These are phyloP conservation scores for Cathartes aura DNA, from an alignment of 2,113 vertebrate genomes.

Conservation along the genomic window DNA sequence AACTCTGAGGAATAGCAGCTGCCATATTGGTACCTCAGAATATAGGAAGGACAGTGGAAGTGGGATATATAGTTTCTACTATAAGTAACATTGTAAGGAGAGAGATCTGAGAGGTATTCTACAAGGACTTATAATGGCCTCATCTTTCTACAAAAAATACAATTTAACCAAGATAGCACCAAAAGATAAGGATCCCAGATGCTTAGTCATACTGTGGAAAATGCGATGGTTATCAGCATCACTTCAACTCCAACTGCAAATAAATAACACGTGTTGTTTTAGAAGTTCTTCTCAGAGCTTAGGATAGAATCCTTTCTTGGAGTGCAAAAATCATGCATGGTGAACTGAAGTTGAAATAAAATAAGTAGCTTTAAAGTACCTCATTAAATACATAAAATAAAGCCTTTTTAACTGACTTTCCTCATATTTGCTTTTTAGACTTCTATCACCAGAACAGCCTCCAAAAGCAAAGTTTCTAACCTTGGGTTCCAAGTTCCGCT, in stretches of 20 bases:
- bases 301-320: neutral
- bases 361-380: neutral
- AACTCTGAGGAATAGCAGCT: neutral
- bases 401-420: neutral
- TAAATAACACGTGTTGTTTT: neutral
- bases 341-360: neutral
- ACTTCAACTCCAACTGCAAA: neutral
- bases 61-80: neutral
- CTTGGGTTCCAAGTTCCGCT: constrained; percentile 89
- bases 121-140: neutral
- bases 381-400: neutral
- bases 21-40: neutral
- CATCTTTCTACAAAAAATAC: neutral
- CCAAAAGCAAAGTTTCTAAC: constrained; percentile 87
- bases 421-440: constrained; percentile 49
- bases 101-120: neutral
- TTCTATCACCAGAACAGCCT: constrained; percentile 85
- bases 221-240: neutral
- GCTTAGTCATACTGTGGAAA: neutral
- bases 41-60: neutral
- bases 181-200: neutral
- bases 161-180: neutral
- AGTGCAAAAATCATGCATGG: neutral
- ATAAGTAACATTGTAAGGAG: neutral
- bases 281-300: neutral